Evolutionary conservation across 2,888 invertebrate species (phyloP).

Genomic region (Heliconius charithonia): DNA sequence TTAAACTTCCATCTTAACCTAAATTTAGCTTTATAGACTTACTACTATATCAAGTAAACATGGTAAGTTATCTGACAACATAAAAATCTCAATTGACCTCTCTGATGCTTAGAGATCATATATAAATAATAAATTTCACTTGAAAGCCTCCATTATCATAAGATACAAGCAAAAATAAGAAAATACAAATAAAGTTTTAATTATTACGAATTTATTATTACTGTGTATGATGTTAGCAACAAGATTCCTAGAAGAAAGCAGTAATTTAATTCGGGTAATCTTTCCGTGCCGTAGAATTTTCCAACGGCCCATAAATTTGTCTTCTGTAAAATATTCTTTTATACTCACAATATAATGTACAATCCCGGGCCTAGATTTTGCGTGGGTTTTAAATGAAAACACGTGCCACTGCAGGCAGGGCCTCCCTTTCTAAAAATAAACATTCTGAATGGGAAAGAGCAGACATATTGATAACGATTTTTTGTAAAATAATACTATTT

Average conservation of each 20-base stretch:
- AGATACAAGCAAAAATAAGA: neutral
- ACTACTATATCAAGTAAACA: neutral
- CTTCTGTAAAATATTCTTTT: conserved; percentile 37
- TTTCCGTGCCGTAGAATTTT: conserved; percentile 1
- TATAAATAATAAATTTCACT: neutral
- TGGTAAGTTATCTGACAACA: neutral
- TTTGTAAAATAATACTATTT: conserved; percentile 40
- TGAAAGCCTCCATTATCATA: neutral
- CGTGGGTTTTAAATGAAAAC: conserved; percentile 60
- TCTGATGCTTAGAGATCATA: neutral
- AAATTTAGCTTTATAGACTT: conserved; percentile 1
- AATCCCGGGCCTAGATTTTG: conserved; percentile 44
- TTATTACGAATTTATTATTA: neutral
- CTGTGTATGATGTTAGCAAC: neutral
- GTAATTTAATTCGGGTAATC: conserved; percentile 3
- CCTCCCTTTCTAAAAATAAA: conserved; percentile 58
- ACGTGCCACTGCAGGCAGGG: conserved; percentile 57
- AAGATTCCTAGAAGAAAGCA: conserved; percentile 9
- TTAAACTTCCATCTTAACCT: neutral
- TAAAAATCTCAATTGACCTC: neutral
- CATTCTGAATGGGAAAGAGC: conserved; percentile 49
- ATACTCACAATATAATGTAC: conserved; percentile 46
- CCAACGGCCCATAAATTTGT: conserved; percentile 19
- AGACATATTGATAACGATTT: conserved; percentile 48
- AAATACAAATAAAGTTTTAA: neutral